A percentile compares a stretch with the other conserved stretches of the same genome.
These are phyloP conservation scores for Uria lomvia DNA, from an alignment of 2,113 vertebrate genomes.

Conservation along the genomic window DNA sequence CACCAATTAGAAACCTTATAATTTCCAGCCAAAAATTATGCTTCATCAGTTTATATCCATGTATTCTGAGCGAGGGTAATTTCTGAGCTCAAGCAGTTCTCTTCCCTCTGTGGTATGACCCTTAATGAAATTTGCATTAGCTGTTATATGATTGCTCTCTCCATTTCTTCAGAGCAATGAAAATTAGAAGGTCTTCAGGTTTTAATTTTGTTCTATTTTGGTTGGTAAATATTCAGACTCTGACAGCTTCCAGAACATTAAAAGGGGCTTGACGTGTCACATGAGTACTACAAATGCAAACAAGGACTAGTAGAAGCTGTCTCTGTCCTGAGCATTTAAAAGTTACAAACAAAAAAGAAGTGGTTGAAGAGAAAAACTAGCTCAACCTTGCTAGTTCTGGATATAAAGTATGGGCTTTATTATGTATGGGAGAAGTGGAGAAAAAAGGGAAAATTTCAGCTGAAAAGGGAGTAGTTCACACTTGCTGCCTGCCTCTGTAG, in stretches of 20 bases:
- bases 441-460: neutral
- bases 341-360: neutral
- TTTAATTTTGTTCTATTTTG: neutral
- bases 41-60: neutral
- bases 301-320: neutral
- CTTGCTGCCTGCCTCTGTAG: neutral
- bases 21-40: neutral
- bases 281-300: neutral
- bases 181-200: neutral
- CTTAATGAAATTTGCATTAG: neutral
- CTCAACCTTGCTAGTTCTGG: neutral
- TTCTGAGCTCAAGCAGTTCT: neutral
- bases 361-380: neutral
- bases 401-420: neutral
- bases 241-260: neutral
- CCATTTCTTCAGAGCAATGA: neutral
- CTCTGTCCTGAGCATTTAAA: neutral
- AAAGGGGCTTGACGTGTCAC: neutral
- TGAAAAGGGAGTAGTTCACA: neutral
- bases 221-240: neutral
- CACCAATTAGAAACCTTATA: neutral
- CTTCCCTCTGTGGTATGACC: neutral
- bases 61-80: neutral
- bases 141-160: neutral
- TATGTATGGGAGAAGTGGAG: neutral